Percentiles rank a stretch among this genome's conserved stretches.
phyloP scores from a whole-genome alignment of 2,113 vertebrate genomes.

The Crotalus horridus region DNA sequence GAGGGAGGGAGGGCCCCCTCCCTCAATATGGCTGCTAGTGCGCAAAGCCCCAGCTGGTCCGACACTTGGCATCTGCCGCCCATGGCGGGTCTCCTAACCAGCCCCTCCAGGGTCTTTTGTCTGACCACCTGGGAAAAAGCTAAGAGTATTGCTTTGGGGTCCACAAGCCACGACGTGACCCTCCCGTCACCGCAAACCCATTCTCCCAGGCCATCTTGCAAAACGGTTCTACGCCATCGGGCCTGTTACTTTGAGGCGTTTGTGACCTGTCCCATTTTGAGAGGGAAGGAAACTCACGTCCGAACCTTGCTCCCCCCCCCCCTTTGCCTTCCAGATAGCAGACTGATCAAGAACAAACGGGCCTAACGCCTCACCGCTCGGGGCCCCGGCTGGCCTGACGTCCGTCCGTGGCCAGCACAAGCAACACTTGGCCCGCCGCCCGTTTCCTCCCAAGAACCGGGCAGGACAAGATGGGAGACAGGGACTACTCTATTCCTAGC shows the following conservation, averaged over 20 bases:
- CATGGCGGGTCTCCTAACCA: background rate
- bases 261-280: fast-evolving
- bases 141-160: background rate
- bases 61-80: too few relatives aligned
- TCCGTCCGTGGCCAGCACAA: background rate
- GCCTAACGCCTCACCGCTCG: background rate
- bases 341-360: background rate
- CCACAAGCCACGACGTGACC: background rate
- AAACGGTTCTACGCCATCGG: background rate
- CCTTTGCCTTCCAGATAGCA: background rate
- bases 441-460: background rate
- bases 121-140: background rate
- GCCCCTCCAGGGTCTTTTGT: background rate
- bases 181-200: background rate
- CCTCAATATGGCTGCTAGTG: background rate
- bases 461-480: background rate
- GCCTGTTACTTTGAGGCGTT: fast-evolving
- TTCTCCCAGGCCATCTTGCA: background rate
- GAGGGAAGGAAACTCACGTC: background rate
- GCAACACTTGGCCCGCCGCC: background rate
- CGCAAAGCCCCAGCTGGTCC: background rate
- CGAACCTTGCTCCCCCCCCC: too few relatives aligned
- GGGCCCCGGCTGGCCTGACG: background rate
- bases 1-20: background rate
- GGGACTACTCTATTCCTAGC: constrained; percentile 10